These are phyloP conservation scores for Campoletis raptor DNA, from an alignment of 2,888 invertebrate species.

Conservation along the genomic window DNA sequence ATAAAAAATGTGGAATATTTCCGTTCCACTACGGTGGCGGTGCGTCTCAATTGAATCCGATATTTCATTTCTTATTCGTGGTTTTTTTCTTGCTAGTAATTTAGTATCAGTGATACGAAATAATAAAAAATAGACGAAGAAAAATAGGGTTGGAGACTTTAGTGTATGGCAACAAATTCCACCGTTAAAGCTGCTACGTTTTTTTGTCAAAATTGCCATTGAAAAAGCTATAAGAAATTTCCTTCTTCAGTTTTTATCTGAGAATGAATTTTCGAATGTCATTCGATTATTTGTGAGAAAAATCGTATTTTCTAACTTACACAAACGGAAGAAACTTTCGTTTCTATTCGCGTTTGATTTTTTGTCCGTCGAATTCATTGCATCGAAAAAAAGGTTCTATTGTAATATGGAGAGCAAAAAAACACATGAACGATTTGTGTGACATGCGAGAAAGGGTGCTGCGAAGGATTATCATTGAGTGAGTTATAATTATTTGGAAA, in stretches of 20 bases:
- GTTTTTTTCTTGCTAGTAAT: conserved; percentile 25
- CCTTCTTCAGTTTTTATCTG: not conserved
- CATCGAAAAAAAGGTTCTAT: conserved; percentile 25
- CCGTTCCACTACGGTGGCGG: not conserved
- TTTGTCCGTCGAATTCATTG: not conserved
- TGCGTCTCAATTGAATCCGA: conserved; percentile 15
- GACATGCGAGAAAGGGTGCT: not conserved
- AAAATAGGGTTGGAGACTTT: conserved; percentile 2
- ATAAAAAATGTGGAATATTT: conserved; percentile 55
- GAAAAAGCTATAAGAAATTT: not conserved
- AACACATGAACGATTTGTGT: not conserved
- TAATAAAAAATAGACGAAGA: not conserved
- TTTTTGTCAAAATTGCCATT: not conserved
- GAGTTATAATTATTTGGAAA: conserved; percentile 8
- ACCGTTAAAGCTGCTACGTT: conserved; percentile 41
- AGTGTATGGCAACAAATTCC: conserved; percentile 57
- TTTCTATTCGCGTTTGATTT: not conserved
- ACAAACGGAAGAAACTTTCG: not conserved
- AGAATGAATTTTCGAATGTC: not conserved
- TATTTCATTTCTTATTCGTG: conserved; percentile 30
- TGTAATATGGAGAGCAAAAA: not conserved
- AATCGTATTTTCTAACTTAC: not conserved
- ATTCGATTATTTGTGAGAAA: not conserved
- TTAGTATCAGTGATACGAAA: conserved; percentile 24
- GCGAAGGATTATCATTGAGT: conserved; percentile 4